Conservation (phyloP, 2,113 vertebrate genomes). For the Hystrix cristata region DNA sequence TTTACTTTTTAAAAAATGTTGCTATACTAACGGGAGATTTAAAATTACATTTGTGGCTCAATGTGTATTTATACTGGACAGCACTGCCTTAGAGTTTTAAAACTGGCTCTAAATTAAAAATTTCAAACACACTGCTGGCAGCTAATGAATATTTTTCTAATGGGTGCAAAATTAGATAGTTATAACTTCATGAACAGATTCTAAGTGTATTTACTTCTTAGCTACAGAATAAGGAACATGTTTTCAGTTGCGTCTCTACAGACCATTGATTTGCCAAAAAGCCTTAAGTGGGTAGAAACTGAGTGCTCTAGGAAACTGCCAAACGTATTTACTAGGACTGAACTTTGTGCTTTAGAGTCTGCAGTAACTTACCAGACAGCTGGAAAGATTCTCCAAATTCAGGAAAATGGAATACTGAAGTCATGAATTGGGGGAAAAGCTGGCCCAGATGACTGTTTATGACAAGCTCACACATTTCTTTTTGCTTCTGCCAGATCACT, state of each 20-base stretch:
- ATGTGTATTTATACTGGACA: neutral
- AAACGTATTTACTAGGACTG: neutral
- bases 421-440: neutral
- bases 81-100: neutral
- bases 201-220: neutral
- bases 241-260: neutral
- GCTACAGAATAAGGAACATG: neutral
- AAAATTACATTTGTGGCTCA: neutral
- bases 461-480: neutral
- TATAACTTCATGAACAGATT: neutral
- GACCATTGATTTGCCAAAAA: neutral
- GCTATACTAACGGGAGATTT: neutral
- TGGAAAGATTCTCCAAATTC: neutral
- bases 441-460: conserved; percentile 51
- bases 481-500: conserved; percentile 54
- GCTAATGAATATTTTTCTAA: neutral
- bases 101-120: neutral
- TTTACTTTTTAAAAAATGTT: conserved; percentile 26
- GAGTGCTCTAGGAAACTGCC: neutral
- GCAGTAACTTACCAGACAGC: conserved; percentile 21
- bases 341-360: conserved; percentile 1
- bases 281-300: neutral
- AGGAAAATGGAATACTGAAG: conserved; percentile 67
- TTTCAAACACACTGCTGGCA: neutral
- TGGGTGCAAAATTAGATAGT: neutral